These are phyloP conservation scores for Eupleurogrammus muticus DNA, from an alignment of 2,797 vertebrate species.

Conservation along the genomic window DNA sequence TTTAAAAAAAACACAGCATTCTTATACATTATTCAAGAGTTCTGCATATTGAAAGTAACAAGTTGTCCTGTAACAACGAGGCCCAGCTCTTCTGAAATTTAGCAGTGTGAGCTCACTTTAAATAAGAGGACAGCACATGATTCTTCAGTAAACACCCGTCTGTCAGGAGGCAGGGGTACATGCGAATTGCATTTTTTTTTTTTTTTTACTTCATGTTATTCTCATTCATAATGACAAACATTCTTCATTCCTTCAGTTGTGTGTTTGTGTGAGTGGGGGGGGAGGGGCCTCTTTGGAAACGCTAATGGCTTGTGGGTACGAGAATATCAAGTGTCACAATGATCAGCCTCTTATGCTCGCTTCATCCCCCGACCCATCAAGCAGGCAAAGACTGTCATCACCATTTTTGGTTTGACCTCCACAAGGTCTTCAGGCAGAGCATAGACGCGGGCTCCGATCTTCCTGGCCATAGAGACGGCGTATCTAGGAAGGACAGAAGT, in stretches of 20 bases:
- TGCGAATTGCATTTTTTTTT: constrained; percentile 42
- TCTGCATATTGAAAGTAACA: constrained; percentile 61
- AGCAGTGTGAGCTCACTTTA: constrained; percentile 43
- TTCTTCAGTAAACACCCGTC: constrained; percentile 59
- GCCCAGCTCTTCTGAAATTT: constrained; percentile 45
- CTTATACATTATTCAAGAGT: constrained; percentile 44
- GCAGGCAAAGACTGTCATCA: constrained; percentile 99
- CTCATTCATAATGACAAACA: constrained; percentile 34
- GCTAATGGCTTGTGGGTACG: constrained; percentile 78
- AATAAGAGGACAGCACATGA: constrained; percentile 53
- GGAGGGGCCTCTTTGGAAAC: constrained; percentile 68
- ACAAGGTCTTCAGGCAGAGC: constrained; percentile 97
- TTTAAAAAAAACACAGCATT: constrained; percentile 64
- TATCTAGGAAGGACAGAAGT: constrained; percentile 82
- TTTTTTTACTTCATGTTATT: constrained; percentile 66
- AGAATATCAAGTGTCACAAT: constrained; percentile 56
- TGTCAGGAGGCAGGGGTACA: constrained; percentile 30
- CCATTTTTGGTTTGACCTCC: constrained; percentile 99
- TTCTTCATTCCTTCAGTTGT: constrained; percentile 80
- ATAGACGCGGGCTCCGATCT: constrained; percentile 95
- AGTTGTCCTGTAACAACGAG: constrained; percentile 45
- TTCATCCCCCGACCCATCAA: constrained; percentile 99
- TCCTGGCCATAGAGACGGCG: constrained; percentile 96
- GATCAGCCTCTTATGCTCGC: constrained; percentile 81
- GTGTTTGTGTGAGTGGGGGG: constrained; percentile 4